phyloP scores from a whole-genome alignment of 1,140 invertebrate genomes.

The Macrostomum lignano region DNA sequence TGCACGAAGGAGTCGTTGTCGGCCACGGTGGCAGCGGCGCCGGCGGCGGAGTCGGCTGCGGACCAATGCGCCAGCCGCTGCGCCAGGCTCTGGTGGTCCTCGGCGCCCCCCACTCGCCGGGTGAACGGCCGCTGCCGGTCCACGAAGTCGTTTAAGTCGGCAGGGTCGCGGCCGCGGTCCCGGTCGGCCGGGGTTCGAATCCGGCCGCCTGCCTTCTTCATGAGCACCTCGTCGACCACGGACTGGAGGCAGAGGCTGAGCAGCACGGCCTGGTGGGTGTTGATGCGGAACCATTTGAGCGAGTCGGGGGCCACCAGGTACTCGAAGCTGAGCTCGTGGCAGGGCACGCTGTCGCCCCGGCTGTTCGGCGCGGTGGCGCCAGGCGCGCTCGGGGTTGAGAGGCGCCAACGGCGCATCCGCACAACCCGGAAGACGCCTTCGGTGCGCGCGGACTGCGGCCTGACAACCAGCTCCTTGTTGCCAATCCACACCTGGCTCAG shows the following conservation, averaged over 20 bases:
- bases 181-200: constrained; percentile 13
- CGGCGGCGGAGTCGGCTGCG: too few relatives aligned
- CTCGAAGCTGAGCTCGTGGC: constrained; percentile 64
- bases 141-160: too few relatives aligned
- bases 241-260: constrained; percentile 74
- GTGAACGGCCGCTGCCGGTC: constrained; percentile 4
- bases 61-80: too few relatives aligned
- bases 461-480: too few relatives aligned
- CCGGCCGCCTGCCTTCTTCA: constrained; percentile 39
- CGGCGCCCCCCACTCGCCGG: too few relatives aligned
- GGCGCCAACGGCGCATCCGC: constrained; percentile 74
- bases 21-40: too few relatives aligned
- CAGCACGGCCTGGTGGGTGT: constrained; percentile 56
- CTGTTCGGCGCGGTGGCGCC: too few relatives aligned
- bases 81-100: too few relatives aligned
- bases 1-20: too few relatives aligned
- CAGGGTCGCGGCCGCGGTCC: constrained; percentile 1
- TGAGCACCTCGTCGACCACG: constrained; percentile 68
- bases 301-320: constrained; percentile 70
- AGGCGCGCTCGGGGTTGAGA: too few relatives aligned
- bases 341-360: constrained; percentile 12
- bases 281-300: constrained; percentile 63
- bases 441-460: too few relatives aligned
- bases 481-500: too few relatives aligned
- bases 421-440: constrained; percentile 68